Base-by-base conservation (phyloP, 2,113 vertebrate species). In the Anser cygnoides region DNA sequence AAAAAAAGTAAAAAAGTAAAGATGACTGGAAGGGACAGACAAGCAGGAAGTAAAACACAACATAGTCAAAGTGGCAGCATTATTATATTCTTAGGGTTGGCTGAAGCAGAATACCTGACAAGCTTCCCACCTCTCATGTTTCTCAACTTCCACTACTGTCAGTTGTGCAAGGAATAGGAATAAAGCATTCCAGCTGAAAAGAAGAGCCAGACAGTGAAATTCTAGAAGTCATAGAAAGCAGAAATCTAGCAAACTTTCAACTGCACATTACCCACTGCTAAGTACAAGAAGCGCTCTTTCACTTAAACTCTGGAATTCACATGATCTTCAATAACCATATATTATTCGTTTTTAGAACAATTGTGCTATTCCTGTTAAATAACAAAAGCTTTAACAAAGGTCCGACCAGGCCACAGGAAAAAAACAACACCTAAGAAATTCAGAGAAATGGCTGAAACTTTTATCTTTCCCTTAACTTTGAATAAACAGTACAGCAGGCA, bases 101-200 rank as follows among this genome's bases (percentile, higher is more conserved):
- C 67, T 86, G 29, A 89, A 93, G 59, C 81, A 80, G 62, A 88
- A 85, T 37, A 82, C 73, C 61, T 76, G 49, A 73, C 78, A 90
- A 92, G 75, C 90, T 90, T 83, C 72, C 82, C 91, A 87, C 39
- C 84, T 75, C 74, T 52, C 74, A 41, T 28, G 71, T 82, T 75
- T 89, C 61, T 74, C 70, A 86, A 87, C 87, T 90, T 95, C 73
- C 54, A 78, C 89, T 94, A 78, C 61, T 63, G 75, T 70, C 88
- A 92, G 74, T 58, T 85, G 85, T 58, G 83, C 91, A 92, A 94
- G 23, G 58, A 92, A 88, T 58, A 66, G 71, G 68, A 95, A 90
- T 77, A 88, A 94, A 76, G 83, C 72, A 84, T 81, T 93, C 63
- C 92, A 90, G 67, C 72, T 74, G 86, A 92, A 96, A 95, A 81